These are phyloP conservation scores for Linnaemya vulpina DNA, from an alignment of 2,888 invertebrate species.

Conservation along the genomic window DNA sequence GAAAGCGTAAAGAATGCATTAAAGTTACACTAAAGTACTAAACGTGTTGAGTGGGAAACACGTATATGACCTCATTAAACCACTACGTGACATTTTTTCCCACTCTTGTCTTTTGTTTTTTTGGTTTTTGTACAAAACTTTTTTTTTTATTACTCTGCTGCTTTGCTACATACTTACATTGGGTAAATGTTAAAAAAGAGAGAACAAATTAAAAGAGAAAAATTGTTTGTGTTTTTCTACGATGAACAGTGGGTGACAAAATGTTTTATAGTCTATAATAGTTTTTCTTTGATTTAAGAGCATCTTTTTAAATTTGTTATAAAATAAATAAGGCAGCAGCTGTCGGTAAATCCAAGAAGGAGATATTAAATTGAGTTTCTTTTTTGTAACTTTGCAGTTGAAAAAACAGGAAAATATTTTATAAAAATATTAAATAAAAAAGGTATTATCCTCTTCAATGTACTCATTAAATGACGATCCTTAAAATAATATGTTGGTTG, in stretches of 20 bases:
- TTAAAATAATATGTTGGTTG: no score
- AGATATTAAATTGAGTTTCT: no score
- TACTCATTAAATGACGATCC: no score
- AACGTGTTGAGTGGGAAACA: conserved; percentile 71
- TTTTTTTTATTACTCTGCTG: conserved; percentile 16
- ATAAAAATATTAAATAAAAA: no score
- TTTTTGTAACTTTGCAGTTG: no score
- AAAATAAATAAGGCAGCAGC: no score
- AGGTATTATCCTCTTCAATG: no score
- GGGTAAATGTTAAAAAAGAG: conserved; percentile 32
- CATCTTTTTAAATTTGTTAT: no score
- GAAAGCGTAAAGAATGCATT: conserved; percentile 59
- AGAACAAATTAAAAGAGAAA: conserved; percentile 19
- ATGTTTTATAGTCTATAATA: neutral
- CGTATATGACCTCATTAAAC: conserved; percentile 74
- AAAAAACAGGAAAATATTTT: no score
- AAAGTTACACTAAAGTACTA: conserved; percentile 64
- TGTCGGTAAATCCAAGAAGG: no score
- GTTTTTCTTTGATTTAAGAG: neutral
- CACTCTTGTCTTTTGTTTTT: conserved; percentile 22
- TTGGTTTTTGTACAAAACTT: neutral
- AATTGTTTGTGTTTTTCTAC: conserved; percentile 1
- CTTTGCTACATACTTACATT: conserved; percentile 14
- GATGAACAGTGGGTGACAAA: neutral
- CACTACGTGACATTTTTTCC: conserved; percentile 72